Evolutionary conservation across 2,888 invertebrate species (phyloP).

Genomic region (Philereme transversata): DNA sequence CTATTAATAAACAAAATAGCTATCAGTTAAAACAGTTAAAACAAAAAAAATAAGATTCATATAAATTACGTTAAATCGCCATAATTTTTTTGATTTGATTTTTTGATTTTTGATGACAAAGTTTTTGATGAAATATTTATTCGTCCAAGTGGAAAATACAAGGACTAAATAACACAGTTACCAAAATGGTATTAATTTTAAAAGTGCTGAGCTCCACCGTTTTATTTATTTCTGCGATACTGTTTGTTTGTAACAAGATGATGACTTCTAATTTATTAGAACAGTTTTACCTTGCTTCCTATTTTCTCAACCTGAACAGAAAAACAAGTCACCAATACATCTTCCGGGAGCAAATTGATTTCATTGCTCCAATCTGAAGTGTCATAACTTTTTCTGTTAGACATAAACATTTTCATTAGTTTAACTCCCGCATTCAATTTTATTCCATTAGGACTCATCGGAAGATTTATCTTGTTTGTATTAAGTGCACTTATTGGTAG

Average conservation of each 20-base stretch:
- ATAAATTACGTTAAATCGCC: too few relatives aligned
- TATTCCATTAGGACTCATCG: not conserved
- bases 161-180: not conserved
- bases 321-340: slow-evolving; percentile 61
- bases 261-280: slow-evolving; percentile 28
- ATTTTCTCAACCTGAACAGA: slow-evolving; percentile 43
- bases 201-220: not conserved
- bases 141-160: not conserved
- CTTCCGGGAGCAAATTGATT: slow-evolving; percentile 57
- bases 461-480: slow-evolving; percentile 60
- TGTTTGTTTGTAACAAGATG: slow-evolving; percentile 28
- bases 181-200: not conserved
- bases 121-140: too few relatives aligned
- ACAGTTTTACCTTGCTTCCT: slow-evolving; percentile 30
- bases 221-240: slow-evolving; percentile 8
- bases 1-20: too few relatives aligned
- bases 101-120: too few relatives aligned
- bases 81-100: too few relatives aligned
- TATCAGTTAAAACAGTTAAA: too few relatives aligned
- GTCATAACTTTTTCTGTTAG: slow-evolving; percentile 49
- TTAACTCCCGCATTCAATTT: not conserved
- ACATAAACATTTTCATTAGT: not conserved
- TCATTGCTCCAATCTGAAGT: slow-evolving; percentile 45
- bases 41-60: too few relatives aligned
- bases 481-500: slow-evolving; percentile 55